These are phyloP conservation scores for Mastomys natalensis DNA, from an alignment of 2,113 vertebrate species.

Conservation along the genomic window DNA sequence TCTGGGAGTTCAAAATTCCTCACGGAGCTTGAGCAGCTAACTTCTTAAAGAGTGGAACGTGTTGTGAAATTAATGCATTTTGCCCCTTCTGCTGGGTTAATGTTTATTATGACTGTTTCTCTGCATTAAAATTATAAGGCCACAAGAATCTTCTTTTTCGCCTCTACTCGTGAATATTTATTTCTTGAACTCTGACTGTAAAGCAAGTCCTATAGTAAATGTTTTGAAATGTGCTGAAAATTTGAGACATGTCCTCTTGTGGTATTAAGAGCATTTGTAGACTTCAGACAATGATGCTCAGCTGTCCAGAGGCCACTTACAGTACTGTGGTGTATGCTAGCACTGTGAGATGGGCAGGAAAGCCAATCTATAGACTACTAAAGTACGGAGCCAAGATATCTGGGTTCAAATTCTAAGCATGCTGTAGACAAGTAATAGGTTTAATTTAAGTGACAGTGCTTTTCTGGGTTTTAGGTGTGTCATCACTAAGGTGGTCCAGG, in stretches of 20 bases:
- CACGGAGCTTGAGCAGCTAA: conserved; percentile 14
- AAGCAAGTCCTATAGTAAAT: not conserved
- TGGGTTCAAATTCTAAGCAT: not conserved
- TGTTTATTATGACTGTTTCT: conserved; percentile 55
- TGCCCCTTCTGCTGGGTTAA: conserved; percentile 21
- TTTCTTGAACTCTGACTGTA: conserved; percentile 30
- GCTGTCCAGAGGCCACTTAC: not conserved
- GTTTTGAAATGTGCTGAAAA: not conserved
- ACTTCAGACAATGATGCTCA: not conserved
- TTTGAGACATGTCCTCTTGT: not conserved
- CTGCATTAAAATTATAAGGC: conserved; percentile 27
- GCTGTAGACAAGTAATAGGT: not conserved
- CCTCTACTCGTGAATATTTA: conserved; percentile 24
- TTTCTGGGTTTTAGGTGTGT: not conserved
- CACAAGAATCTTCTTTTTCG: conserved; percentile 16
- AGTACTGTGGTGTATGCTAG: rapidly evolving
- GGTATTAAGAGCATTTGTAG: not conserved
- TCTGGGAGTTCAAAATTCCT: conserved; percentile 35
- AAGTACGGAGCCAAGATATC: not conserved
- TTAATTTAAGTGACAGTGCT: not conserved
- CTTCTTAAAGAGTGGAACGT: conserved; percentile 46
- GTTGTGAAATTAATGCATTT: conserved; percentile 62
- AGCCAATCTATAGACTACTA: not conserved
- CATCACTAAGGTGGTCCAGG: not conserved
- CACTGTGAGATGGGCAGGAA: rapidly evolving